Evolutionary conservation across 1,140 invertebrate species (phyloP).

Genomic region (Drosophila kohkoa): DNA sequence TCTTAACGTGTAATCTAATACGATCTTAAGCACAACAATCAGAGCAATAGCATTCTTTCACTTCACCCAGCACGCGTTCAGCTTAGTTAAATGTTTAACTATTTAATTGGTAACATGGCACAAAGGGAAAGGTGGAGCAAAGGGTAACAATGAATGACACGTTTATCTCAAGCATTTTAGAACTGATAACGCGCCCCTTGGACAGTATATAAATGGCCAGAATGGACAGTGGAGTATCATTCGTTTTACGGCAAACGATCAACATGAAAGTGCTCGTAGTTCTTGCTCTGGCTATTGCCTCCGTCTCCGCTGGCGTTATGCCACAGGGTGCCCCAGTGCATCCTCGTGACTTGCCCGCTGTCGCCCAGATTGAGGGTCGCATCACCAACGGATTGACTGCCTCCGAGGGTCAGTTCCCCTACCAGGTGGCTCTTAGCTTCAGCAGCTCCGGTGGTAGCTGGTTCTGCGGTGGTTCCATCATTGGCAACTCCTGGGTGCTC

Average conservation of each 20-base stretch:
- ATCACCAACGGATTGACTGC: constrained; percentile 75
- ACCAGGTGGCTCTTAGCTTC: constrained; percentile 85
- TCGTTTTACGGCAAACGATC: constrained; percentile 56
- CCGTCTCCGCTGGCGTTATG: constrained; percentile 64
- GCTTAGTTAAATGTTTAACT: neutral
- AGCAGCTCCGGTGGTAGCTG: constrained; percentile 68
- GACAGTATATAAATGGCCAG: constrained; percentile 39
- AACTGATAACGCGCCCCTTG: constrained; percentile 26
- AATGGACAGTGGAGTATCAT: constrained; percentile 31
- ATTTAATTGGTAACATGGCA: neutral
- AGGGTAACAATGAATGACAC: neutral
- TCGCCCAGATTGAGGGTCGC: constrained; percentile 62
- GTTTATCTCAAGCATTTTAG: neutral
- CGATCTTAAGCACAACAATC: constrained; percentile 16
- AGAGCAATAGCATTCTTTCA: neutral
- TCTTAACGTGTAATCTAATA: constrained; percentile 31
- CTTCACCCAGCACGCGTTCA: neutral
- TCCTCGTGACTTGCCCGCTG: constrained; percentile 55
- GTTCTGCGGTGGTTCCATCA: constrained; percentile 88
- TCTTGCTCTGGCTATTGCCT: constrained; percentile 69
- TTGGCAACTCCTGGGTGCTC: constrained; percentile 86
- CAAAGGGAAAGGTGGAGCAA: neutral
- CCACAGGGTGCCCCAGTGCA: constrained; percentile 53
- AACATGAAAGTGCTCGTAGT: constrained; percentile 77
- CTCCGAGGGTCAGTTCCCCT: constrained; percentile 85